Percentiles rank a stretch among this genome's conserved stretches.
phyloP scores from a whole-genome alignment of 2,888 invertebrate species.

The Noctua fimbriata region DNA sequence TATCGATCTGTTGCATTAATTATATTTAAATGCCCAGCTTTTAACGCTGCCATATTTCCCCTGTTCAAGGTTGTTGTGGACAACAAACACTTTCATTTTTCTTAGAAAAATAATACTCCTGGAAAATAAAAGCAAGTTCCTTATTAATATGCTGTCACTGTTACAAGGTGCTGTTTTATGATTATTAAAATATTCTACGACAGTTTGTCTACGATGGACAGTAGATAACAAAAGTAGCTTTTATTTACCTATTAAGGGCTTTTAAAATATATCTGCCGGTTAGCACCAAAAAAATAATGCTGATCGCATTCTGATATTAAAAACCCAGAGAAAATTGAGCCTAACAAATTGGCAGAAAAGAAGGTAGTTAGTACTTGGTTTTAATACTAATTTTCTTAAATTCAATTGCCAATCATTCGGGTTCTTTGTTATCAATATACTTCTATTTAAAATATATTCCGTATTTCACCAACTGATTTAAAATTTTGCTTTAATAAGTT shows the following conservation, averaged over 20 bases:
- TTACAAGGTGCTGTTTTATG: neutral
- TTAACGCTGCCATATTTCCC: neutral
- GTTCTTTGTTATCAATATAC: slow-evolving; percentile 3
- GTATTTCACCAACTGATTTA: slow-evolving; percentile 6
- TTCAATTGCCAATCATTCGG: slow-evolving; percentile 1
- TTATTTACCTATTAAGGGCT: slow-evolving; percentile 6
- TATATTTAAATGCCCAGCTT: neutral
- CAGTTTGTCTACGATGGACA: slow-evolving; percentile 35
- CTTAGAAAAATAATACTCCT: neutral
- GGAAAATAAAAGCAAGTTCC: neutral
- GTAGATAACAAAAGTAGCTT: slow-evolving; percentile 31
- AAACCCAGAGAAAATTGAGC: neutral
- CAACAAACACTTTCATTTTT: too few species aligned
- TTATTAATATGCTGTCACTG: slow-evolving; percentile 3
- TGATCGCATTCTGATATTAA: neutral
- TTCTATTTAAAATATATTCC: neutral
- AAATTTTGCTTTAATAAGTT: neutral
- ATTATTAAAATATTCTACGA: slow-evolving; percentile 2
- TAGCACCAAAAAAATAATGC: neutral
- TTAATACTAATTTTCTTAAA: slow-evolving; percentile 32
- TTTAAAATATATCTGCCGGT: slow-evolving; percentile 9
- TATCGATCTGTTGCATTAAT: slow-evolving; percentile 14
- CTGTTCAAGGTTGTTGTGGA: neutral
- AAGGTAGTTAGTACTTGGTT: neutral
- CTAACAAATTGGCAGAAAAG: slow-evolving; percentile 6